Evolutionary conservation across 2,888 invertebrate genomes (phyloP).

Genomic region (Alsophila aescularia): DNA sequence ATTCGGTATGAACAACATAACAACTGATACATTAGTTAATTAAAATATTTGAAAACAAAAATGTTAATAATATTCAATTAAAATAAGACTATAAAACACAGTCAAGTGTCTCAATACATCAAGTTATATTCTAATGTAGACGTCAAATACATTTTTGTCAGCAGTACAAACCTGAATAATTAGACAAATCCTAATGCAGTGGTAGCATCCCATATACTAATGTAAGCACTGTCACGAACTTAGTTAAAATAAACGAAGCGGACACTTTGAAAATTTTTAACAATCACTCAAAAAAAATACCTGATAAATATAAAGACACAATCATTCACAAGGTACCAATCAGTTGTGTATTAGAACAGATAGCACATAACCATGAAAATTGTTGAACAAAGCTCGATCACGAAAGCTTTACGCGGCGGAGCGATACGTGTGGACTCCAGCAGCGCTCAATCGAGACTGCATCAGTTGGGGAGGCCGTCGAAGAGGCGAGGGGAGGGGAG

Average conservation of each 20-base stretch:
- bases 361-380: constrained; percentile 61
- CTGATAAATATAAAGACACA: constrained; percentile 44
- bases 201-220: constrained; percentile 66
- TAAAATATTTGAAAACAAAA: too few species aligned
- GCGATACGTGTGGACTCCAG: constrained; percentile 48
- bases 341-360: constrained; percentile 50
- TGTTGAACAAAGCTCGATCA: constrained; percentile 75
- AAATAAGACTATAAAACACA: too few species aligned
- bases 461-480: constrained; percentile 52
- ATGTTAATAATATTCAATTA: too few species aligned
- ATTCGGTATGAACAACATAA: too few species aligned
- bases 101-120: too few species aligned
- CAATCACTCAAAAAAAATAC: constrained; percentile 48
- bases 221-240: constrained; percentile 70
- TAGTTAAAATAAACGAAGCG: constrained; percentile 65
- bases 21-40: too few species aligned
- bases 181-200: constrained; percentile 61
- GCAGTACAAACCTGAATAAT: constrained; percentile 55
- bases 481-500: constrained; percentile 52
- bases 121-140: too few species aligned
- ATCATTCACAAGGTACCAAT: constrained; percentile 51
- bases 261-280: constrained; percentile 63
- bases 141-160: neutral
- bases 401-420: constrained; percentile 62
- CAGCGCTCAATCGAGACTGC: constrained; percentile 71